Evolutionary conservation across 1,140 invertebrate genomes (phyloP), one percentile per base, ranked within the genome.

Genomic region (Arion vulgaris): DNA sequence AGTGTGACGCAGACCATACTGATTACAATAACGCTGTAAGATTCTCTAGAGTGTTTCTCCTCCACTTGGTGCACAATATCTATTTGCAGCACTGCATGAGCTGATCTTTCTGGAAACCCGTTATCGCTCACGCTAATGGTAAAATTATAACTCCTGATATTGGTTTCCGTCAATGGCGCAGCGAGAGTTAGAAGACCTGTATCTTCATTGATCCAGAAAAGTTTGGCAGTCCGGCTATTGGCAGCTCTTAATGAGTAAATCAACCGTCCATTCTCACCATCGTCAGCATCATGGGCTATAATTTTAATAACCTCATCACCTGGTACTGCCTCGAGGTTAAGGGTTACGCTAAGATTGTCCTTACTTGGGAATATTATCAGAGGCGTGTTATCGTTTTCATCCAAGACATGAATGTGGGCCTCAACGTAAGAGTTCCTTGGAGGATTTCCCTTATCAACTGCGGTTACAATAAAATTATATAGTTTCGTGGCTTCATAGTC

Each of bases 391-490:
- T 90, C 89, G 32, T 89, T 98, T 4, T 96, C 95, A 91, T 98
- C 97, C 2, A 97, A 89, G 0, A 98, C 95, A 83, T 93, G 93
- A 0, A 98, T 93, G 94, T 84, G 94, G 94, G 39, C 98, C 93
- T 9, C 96, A 57, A 57, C 95, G 34, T 85, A 96, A 93, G 15
- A 95, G 94, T 80, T 95, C 95, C 95, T 94, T 0, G 85, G 81
- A 17, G 86, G 81, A 19, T 80, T 73, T 96, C 97, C 90, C 62
- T 85, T 84, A 79, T 91, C 97, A 81, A 95, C 93, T 0, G 97
- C 97, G 4, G 86, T 86, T 93, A 98, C 96, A 72, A 98, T 94
- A 96, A 97, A 98, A 36, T 97, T 96, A 91, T 98, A 98, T 28
- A 95, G 92, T 34, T 95, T 94, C 82, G 95, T 94, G 0, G 95